phyloP scores from a whole-genome alignment of 92 coral and sea anemone species.

The Umimayanthus chanpuru region DNA sequence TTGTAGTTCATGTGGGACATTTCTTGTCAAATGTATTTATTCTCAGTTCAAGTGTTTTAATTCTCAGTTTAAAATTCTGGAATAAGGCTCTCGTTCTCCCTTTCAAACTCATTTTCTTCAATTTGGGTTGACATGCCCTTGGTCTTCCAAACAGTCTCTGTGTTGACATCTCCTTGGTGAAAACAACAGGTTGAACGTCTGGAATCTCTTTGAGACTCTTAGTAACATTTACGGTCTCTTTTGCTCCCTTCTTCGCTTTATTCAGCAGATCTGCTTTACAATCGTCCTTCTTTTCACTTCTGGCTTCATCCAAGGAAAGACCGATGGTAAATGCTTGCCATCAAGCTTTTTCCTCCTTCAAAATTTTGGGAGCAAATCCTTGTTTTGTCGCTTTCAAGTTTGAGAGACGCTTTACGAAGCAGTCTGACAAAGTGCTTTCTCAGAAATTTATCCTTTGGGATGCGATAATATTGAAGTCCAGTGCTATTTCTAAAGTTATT shows the following conservation, averaged over 20 bases:
- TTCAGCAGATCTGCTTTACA: not conserved
- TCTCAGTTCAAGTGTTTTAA: constrained; percentile 29
- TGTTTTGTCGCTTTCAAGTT: not conserved
- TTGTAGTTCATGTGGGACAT: not conserved
- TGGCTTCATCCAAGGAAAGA: not conserved
- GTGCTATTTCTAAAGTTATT: constrained; percentile 54
- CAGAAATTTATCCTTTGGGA: constrained; percentile 41
- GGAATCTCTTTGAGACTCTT: not conserved
- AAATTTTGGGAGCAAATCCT: not conserved
- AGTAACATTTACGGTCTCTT: not conserved
- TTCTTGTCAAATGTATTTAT: too few relatives aligned
- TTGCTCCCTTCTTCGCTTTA: not conserved
- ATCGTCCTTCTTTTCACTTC: not conserved
- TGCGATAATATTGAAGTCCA: constrained; percentile 30
- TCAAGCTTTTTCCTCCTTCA: not conserved
- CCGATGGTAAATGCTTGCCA: not conserved
- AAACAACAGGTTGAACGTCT: not conserved
- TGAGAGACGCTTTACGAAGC: not conserved
- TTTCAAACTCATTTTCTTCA: constrained; percentile 3
- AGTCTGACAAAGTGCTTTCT: not conserved
- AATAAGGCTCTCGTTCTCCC: not conserved
- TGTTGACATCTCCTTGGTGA: not conserved
- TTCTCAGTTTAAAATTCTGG: constrained; percentile 9
- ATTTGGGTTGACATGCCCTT: constrained; percentile 17
- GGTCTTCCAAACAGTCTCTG: not conserved